Evolutionary conservation across 2,888 invertebrate species (phyloP), one percentile per base, ranked within the genome.

Genomic region (Rhingia rostrata): DNA sequence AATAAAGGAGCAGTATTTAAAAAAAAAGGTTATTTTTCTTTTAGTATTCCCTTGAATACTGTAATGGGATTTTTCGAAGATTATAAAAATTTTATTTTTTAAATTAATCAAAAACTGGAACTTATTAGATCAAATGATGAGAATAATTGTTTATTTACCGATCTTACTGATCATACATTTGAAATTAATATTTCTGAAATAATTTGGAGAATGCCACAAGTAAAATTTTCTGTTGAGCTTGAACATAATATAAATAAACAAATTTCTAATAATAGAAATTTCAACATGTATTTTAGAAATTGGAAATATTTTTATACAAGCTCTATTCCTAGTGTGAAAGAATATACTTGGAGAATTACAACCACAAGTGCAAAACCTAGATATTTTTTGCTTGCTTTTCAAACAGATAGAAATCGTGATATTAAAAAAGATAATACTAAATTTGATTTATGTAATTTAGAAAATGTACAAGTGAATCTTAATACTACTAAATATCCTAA

Each of bases 281-380:
- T 72, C 43, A 58, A 72, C 54, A 53, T 69, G 41, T 61, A 66
- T 69, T 83, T 78, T 63, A 53, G 78, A 14, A 78, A 54, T 54
- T 83, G 83, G 83, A 73, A 83, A 39, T 47, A 78, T 41, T 83
- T 78, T 58, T 43, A 43, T 33, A 53, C 41, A 51, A 66, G 35
- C 43, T 66, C 54, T 66, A 54, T 41, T 66, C 54, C 53, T 53
- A 33, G 30, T 66, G 33, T 14, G 54, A 53, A 53, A 43, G 22
- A 58, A 58, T 58, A 64, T 63, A 51, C 54, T 54, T 53, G 54
- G 35, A 54, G 54, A 67, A 67, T 67, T 35, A 67, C 43, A 51
- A 67, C 43, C 51, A 54, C 33, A 54, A 54, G 54, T 35, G 43
- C 45, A 45, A 61, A 61, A 45, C 60, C 45, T 45, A 66, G 66